Evolutionary conservation across 2,113 vertebrate genomes (phyloP).

Genomic region (Alethe diademata): DNA sequence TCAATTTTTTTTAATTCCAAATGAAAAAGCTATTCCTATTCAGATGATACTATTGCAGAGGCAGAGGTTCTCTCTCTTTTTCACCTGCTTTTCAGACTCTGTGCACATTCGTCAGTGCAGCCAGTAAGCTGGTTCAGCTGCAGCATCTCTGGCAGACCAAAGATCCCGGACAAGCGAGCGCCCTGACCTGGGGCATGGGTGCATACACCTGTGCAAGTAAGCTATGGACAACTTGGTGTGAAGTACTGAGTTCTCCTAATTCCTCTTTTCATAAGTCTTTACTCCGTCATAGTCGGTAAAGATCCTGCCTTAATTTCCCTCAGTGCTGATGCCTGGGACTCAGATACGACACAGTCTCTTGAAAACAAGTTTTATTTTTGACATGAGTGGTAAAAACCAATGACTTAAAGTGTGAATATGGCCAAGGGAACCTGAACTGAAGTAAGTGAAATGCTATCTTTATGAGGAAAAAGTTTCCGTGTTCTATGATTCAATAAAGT

Average conservation of each 20-base stretch:
- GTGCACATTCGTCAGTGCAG: slow-evolving; percentile 85
- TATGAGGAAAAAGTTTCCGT: not conserved
- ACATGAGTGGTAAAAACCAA: not conserved
- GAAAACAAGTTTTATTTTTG: not conserved
- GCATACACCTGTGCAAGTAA: slow-evolving; percentile 85
- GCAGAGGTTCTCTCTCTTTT: not conserved
- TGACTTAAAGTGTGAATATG: not conserved
- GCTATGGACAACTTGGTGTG: not conserved
- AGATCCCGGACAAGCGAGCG: slow-evolving; percentile 83
- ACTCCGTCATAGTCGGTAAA: not conserved
- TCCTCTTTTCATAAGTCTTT: not conserved
- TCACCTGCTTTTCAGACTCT: slow-evolving; percentile 77
- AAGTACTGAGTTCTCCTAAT: not conserved
- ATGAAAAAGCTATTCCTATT: not conserved
- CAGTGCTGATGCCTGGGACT: not conserved
- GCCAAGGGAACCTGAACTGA: not conserved
- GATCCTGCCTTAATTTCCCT: not conserved
- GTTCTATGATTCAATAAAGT: not conserved
- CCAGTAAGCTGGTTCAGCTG: slow-evolving; percentile 90
- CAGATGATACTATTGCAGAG: not conserved
- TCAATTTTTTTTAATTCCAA: not conserved
- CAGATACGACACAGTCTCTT: not conserved
- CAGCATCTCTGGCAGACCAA: slow-evolving; percentile 83
- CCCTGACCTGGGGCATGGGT: slow-evolving; percentile 86
- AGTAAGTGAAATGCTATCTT: not conserved